phyloP scores from a whole-genome alignment of 1,140 invertebrate genomes.

The Geopemphigus sp. region DNA sequence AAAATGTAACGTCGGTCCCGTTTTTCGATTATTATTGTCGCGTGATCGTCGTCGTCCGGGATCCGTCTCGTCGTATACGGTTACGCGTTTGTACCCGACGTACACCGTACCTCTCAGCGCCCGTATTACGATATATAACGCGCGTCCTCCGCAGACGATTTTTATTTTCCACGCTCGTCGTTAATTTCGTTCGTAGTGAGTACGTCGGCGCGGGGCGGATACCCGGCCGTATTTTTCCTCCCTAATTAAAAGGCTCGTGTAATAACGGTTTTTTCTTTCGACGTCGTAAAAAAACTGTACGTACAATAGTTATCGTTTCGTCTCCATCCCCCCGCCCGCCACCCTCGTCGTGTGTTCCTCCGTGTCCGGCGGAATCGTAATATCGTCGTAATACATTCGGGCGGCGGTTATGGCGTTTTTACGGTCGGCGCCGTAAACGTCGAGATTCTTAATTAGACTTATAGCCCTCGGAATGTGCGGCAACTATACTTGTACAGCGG shows the following conservation, averaged over 20 bases:
- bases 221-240: too few relatives aligned
- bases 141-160: conserved; percentile 10
- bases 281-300: conserved; percentile 14
- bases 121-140: not conserved
- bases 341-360: not conserved
- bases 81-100: not conserved
- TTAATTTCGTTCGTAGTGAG: not conserved
- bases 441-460: not conserved
- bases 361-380: not conserved
- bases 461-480: not conserved
- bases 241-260: conserved; percentile 23
- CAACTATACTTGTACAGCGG: not conserved
- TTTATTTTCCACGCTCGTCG: conserved; percentile 26
- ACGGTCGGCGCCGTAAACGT: not conserved
- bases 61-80: too few relatives aligned
- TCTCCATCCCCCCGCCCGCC: not conserved
- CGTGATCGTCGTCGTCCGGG: conserved; percentile 34
- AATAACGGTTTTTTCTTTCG: conserved; percentile 17
- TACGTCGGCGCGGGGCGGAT: too few relatives aligned
- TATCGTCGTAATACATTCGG: not conserved
- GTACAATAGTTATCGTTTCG: conserved; percentile 21
- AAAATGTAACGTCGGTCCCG: conserved; percentile 24
- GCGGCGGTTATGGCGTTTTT: not conserved
- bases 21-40: conserved; percentile 40
- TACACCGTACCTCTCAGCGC: not conserved